phyloP scores from a whole-genome alignment of 2,888 invertebrate genomes.

The Tetranychus piercei region DNA sequence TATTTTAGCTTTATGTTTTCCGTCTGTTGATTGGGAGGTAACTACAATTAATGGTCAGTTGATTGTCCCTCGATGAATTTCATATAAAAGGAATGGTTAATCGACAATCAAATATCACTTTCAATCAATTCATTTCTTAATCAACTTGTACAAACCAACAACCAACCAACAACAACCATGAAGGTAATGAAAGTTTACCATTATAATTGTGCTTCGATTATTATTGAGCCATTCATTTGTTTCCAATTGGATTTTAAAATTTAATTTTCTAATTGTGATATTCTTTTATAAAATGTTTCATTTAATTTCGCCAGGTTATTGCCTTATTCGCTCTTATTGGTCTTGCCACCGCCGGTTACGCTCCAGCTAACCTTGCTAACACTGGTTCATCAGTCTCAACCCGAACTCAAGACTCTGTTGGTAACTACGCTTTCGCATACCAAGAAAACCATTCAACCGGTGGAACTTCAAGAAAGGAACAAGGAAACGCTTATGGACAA shows the following conservation, averaged over 20 bases:
- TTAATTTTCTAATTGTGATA: background rate
- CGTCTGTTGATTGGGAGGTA: background rate
- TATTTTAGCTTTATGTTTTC: background rate
- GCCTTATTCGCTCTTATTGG: background rate
- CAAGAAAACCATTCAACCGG: constrained; percentile 27
- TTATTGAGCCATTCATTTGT: background rate
- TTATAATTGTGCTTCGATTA: background rate
- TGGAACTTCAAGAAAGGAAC: constrained; percentile 27
- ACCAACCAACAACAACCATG: background rate
- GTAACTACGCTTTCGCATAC: constrained; percentile 28
- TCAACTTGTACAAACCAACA: background rate
- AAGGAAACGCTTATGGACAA: constrained; percentile 24
- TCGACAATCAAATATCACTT: background rate
- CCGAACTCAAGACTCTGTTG: constrained; percentile 27
- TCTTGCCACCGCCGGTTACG: background rate
- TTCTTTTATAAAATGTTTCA: background rate
- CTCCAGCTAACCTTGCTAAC: constrained; percentile 14
- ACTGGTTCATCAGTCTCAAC: constrained; percentile 26
- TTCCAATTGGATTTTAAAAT: background rate
- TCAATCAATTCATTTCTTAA: background rate
- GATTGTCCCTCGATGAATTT: background rate
- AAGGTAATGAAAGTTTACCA: background rate
- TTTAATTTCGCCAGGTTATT: background rate
- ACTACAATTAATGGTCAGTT: background rate
- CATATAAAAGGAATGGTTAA: background rate